Conservation (phyloP, 2,113 vertebrate genomes). For the Microcebus griseorufus region DNA sequence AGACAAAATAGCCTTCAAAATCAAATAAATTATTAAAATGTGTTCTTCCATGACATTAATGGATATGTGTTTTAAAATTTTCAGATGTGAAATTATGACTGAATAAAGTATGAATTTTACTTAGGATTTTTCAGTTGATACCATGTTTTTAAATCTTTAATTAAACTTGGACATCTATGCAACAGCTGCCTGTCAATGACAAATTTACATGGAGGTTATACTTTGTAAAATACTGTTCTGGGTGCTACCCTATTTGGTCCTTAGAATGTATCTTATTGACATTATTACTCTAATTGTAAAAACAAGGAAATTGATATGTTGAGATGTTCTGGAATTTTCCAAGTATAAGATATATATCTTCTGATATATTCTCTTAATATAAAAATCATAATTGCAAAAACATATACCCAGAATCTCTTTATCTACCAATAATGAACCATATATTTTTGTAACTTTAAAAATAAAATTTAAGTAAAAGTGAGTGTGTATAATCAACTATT, state of each 20-base stretch:
- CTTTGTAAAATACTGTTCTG: not conserved
- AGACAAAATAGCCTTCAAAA: not conserved
- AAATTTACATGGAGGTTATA: not conserved
- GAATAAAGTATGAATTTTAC: not conserved
- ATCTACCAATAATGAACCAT: not conserved
- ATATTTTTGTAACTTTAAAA: not conserved
- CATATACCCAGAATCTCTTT: not conserved
- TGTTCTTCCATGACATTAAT: not conserved
- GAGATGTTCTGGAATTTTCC: not conserved
- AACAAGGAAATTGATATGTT: not conserved
- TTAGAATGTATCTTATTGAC: not conserved
- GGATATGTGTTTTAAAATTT: not conserved
- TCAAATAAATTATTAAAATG: not conserved
- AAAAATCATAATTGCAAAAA: conserved; percentile 4
- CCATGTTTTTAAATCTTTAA: not conserved
- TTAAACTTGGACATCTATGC: not conserved
- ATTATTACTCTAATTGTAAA: not conserved
- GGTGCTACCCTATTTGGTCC: not conserved
- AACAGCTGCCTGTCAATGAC: not conserved
- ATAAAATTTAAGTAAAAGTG: not conserved
- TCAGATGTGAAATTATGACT: not conserved
- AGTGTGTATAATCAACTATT: not conserved
- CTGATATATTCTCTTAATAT: not conserved
- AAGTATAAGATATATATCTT: not conserved
- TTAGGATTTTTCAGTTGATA: not conserved